A percentile compares a stretch with the other conserved stretches of the same genome.
phyloP scores from a whole-genome alignment of 2,797 vertebrate genomes.

The Delichon dasypus region DNA sequence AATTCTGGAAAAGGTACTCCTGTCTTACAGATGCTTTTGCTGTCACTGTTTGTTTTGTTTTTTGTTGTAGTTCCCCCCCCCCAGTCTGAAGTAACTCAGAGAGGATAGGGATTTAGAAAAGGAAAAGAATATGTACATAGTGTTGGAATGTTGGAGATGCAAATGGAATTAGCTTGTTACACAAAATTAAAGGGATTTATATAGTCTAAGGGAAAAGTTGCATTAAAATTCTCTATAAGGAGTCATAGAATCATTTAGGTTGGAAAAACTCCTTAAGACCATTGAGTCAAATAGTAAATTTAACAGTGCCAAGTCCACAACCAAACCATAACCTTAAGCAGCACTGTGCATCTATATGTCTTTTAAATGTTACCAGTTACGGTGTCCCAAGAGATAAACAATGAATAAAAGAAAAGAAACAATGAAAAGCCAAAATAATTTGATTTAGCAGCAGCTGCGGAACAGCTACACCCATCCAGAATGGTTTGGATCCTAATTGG shows the following conservation, averaged over 20 bases:
- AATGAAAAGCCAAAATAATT: not conserved
- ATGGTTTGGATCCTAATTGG: not conserved
- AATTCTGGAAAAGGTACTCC: not conserved
- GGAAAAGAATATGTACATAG: not conserved
- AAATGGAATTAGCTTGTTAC: not conserved
- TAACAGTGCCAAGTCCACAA: not conserved
- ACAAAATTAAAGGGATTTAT: not conserved
- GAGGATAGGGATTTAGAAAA: not conserved
- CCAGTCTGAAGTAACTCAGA: not conserved
- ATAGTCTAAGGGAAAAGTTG: not conserved
- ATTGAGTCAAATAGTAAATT: not conserved
- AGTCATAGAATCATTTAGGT: not conserved
- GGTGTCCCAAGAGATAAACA: not conserved
- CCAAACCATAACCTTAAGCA: not conserved
- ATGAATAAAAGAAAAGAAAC: not conserved
- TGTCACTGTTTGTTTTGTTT: not conserved
- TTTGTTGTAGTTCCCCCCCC: too few relatives aligned
- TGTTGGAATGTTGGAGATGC: not conserved
- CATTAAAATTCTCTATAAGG: not conserved
- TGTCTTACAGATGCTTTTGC: not conserved
- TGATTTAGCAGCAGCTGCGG: not conserved
- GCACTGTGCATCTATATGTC: fast-evolving
- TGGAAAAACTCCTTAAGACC: not conserved
- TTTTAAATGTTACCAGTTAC: not conserved
- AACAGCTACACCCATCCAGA: not conserved